A percentile compares a stretch with the other conserved stretches of the same genome.
These are phyloP conservation scores for Trididemnum nubilum DNA, from an alignment of 23 tunicate genomes.

Conservation along the genomic window DNA sequence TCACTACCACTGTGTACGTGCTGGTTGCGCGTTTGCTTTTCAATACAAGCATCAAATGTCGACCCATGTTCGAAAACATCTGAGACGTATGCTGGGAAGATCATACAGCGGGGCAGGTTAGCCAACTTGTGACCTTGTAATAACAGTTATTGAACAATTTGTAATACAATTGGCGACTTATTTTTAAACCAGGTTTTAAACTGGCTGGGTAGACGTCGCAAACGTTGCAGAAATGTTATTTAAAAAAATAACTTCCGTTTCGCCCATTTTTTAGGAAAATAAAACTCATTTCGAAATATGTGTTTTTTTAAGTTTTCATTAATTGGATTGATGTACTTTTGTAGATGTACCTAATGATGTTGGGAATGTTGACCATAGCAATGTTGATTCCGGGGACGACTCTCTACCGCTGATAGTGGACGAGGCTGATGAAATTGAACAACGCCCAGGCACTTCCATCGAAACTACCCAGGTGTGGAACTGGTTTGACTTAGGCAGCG, in stretches of 20 bases:
- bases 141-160: background rate
- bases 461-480: slow-evolving; percentile 23
- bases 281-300: too few species aligned
- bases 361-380: slow-evolving; percentile 55
- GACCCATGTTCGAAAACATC: slow-evolving; percentile 74
- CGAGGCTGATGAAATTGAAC: slow-evolving; percentile 78
- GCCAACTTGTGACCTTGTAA: too few species aligned
- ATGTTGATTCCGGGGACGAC: slow-evolving; percentile 90
- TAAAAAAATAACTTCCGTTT: too few species aligned
- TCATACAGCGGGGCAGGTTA: slow-evolving; percentile 36
- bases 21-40: slow-evolving; percentile 74
- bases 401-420: slow-evolving; percentile 84
- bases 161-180: too few species aligned
- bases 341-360: background rate
- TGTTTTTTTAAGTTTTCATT: too few species aligned
- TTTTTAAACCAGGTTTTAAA: too few species aligned
- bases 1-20: slow-evolving; percentile 81
- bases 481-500: too few species aligned
- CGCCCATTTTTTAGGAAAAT: too few species aligned
- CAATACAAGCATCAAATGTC: slow-evolving; percentile 94
- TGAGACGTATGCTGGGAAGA: slow-evolving; percentile 57
- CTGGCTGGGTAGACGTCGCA: too few species aligned
- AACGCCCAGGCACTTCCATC: slow-evolving; percentile 52
- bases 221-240: too few species aligned
- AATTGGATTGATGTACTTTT: too few species aligned